Evolutionary conservation across 2,113 vertebrate species (phyloP).

Genomic region (Microtus ochrogaster): DNA sequence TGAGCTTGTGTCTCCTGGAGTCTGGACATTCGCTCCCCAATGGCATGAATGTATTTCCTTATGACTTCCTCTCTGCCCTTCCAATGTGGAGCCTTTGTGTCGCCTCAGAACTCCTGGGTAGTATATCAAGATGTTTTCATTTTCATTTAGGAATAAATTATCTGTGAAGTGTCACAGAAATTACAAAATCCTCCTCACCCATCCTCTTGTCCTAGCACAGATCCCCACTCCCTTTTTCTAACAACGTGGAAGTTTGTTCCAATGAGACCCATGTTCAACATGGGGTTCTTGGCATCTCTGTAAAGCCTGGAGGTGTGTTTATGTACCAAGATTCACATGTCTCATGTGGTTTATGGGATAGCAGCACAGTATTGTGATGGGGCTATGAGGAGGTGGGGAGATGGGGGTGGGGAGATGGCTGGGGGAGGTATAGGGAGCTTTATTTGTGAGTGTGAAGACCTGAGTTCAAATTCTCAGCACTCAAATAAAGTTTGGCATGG

Average conservation of each 20-base stretch:
- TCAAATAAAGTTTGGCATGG: background rate
- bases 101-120: background rate
- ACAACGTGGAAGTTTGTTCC: background rate
- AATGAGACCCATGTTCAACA: background rate
- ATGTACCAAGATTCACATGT: background rate
- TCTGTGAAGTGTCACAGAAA: background rate
- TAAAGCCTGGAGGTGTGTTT: background rate
- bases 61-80: background rate
- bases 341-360: background rate
- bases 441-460: too few species aligned
- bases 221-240: background rate
- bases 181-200: background rate
- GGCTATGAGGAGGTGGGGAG: background rate
- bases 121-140: background rate
- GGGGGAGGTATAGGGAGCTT: background rate
- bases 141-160: background rate
- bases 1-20: fast-evolving
- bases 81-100: background rate
- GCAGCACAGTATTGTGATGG: background rate
- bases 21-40: background rate
- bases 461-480: background rate
- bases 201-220: background rate
- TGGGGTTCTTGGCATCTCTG: background rate
- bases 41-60: background rate
- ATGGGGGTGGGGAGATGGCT: background rate